Conservation (phyloP, 2,888 invertebrate species). For the Pyrocoelia pectoralis region DNA sequence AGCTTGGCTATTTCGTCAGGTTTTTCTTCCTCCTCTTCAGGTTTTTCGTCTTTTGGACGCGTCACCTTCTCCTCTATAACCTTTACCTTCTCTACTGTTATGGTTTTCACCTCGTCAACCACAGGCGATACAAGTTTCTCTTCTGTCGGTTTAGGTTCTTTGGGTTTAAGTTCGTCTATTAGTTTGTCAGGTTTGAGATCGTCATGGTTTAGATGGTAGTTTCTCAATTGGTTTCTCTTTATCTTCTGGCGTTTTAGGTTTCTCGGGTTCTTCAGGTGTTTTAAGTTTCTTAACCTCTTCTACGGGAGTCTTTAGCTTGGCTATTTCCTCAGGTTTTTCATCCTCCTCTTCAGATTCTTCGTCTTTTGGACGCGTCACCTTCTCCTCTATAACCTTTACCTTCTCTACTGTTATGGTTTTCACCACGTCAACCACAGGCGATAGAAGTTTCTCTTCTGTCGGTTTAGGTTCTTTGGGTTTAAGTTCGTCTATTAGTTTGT, state of each 20-base stretch:
- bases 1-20: too few species aligned
- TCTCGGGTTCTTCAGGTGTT: neutral
- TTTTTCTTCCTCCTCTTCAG: too few species aligned
- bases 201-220: neutral
- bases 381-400: constrained; percentile 2
- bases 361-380: neutral
- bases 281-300: neutral
- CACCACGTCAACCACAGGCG: constrained; percentile 2
- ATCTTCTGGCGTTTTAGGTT: too few species aligned
- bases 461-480: neutral
- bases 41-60: too few species aligned
- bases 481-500: neutral
- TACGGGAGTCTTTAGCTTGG: neutral
- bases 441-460: neutral
- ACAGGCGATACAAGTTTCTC: neutral
- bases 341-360: neutral
- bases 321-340: neutral
- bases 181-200: too few species aligned
- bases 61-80: too few species aligned
- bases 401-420: neutral
- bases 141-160: neutral
- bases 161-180: too few species aligned
- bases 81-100: too few species aligned
- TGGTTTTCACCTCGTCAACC: neutral
- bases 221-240: too few species aligned